These are phyloP conservation scores for Drosophila dives DNA, from an alignment of 2,888 invertebrate genomes.

Conservation along the genomic window DNA sequence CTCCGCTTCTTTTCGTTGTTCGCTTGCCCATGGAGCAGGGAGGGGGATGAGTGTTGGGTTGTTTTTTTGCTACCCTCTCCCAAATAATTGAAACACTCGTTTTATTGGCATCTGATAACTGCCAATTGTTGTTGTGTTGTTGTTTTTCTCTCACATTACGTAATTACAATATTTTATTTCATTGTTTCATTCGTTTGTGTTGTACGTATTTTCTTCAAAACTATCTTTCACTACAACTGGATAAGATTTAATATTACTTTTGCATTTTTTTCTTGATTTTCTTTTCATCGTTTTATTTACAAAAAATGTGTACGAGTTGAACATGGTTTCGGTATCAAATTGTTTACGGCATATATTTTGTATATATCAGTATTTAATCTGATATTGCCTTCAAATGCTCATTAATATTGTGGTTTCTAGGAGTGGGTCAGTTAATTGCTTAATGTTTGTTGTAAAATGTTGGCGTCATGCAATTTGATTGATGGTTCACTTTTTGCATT, in stretches of 20 bases:
- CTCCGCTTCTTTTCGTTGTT: neutral
- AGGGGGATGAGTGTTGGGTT: neutral
- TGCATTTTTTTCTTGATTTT: conserved; percentile 1
- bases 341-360: conserved; percentile 30
- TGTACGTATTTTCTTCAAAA: conserved; percentile 37
- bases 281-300: conserved; percentile 58
- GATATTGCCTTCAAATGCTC: conserved; percentile 43
- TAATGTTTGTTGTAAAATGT: conserved; percentile 14
- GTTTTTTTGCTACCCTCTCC: conserved; percentile 20
- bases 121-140: conserved; percentile 53
- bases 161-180: conserved; percentile 75
- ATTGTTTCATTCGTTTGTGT: conserved; percentile 23
- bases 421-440: conserved; percentile 46
- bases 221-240: conserved; percentile 62
- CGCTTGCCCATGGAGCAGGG: neutral
- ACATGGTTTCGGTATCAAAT: conserved; percentile 66
- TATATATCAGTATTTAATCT: conserved; percentile 45
- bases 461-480: conserved; percentile 20
- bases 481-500: conserved; percentile 6
- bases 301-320: conserved; percentile 53
- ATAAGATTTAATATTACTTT: conserved; percentile 38
- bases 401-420: conserved; percentile 35
- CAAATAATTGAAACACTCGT: conserved; percentile 38
- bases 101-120: conserved; percentile 59
- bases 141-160: conserved; percentile 34